Percentiles rank a stretch among this genome's conserved stretches.
Evolutionary conservation across 2,113 vertebrate genomes (phyloP).

Genomic region (Centropus unirufus): DNA sequence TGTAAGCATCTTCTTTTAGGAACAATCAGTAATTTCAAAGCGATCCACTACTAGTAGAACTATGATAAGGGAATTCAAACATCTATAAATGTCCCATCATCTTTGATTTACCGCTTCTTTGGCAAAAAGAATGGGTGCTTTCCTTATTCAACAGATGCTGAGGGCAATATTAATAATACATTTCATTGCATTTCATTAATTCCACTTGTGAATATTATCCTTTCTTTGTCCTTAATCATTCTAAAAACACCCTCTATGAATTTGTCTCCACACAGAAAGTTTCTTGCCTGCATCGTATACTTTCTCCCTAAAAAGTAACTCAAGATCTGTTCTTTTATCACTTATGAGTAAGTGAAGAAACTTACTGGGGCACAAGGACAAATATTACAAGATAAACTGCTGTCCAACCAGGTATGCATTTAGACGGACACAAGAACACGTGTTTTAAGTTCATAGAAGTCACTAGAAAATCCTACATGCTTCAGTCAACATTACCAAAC

Average conservation of each 20-base stretch:
- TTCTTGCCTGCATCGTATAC: neutral
- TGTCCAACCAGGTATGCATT: neutral
- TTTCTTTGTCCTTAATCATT: neutral
- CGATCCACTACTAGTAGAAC: neutral
- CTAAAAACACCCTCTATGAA: neutral
- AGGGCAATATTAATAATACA: neutral
- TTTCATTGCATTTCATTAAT: neutral
- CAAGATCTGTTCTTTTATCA: neutral
- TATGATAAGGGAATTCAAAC: neutral
- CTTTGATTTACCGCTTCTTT: neutral
- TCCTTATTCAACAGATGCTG: neutral
- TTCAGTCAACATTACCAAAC: neutral
- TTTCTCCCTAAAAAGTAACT: neutral
- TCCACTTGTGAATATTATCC: neutral
- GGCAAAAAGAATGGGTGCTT: neutral
- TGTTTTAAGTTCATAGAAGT: neutral
- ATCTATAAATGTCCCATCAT: constrained; percentile 17
- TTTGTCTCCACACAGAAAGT: neutral
- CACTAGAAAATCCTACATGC: neutral
- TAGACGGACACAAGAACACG: neutral
- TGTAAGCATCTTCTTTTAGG: constrained; percentile 28
- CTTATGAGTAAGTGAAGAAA: neutral
- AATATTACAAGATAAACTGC: neutral
- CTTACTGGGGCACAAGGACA: neutral
- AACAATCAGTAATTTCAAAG: constrained; percentile 39